These are phyloP conservation scores for Numenius arquata DNA, from an alignment of 2,113 vertebrate genomes.

Conservation along the genomic window DNA sequence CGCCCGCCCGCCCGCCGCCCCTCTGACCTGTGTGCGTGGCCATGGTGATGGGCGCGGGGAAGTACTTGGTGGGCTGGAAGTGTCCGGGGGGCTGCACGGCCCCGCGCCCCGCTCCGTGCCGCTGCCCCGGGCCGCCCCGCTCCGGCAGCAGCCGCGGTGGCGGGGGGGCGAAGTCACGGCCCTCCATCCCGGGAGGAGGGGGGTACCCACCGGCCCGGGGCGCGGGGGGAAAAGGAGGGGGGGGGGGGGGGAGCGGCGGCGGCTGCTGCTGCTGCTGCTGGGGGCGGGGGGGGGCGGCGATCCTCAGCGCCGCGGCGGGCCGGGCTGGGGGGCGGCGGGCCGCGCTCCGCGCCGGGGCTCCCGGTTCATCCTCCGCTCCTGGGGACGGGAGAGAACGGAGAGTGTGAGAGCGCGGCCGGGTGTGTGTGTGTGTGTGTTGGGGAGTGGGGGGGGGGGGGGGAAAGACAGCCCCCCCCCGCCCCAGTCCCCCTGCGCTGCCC, in stretches of 20 bases:
- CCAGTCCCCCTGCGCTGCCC: not conserved
- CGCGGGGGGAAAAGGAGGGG: slow-evolving; percentile 12
- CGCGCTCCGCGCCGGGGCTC: slow-evolving; percentile 39
- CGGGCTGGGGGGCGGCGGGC: not conserved
- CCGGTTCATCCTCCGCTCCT: slow-evolving; percentile 71
- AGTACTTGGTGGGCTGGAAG: slow-evolving; percentile 94
- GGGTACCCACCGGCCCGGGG: not conserved
- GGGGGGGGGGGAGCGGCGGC: slow-evolving; percentile 21
- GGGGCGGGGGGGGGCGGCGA: not conserved
- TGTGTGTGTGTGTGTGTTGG: no score
- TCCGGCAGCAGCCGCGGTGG: slow-evolving; percentile 92
- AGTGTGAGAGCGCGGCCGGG: not conserved
- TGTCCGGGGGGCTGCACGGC: slow-evolving; percentile 87
- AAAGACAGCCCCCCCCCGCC: no score
- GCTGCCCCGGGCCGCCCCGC: slow-evolving; percentile 88
- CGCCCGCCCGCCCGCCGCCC: not conserved
- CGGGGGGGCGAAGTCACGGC: slow-evolving; percentile 92
- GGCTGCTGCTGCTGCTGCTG: not conserved
- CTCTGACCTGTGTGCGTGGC: slow-evolving; percentile 94
- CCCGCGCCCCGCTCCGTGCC: slow-evolving; percentile 85
- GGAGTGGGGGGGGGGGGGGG: no score
- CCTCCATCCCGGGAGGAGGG: slow-evolving; percentile 82
- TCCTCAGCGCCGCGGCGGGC: slow-evolving; percentile 27
- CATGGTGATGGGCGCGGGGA: slow-evolving; percentile 93
- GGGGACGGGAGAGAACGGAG: slow-evolving; percentile 13